Conservation (phyloP, 1,140 invertebrate species). For the Microplitis mediator region DNA sequence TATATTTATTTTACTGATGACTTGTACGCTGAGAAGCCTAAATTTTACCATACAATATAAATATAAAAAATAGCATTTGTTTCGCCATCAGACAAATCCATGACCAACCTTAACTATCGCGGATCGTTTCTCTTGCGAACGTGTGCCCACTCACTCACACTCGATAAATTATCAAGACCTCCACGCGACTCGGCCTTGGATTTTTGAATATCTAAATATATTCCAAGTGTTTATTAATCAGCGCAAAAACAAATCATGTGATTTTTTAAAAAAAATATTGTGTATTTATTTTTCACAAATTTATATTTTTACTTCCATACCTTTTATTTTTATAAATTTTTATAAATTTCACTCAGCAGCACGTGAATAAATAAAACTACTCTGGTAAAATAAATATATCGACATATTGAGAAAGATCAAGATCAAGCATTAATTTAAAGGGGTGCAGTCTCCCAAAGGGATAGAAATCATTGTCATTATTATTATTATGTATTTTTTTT, state of each 20-base stretch:
- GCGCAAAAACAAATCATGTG: background rate
- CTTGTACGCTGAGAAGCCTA: no score
- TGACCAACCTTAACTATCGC: constrained; percentile 18
- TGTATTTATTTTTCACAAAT: background rate
- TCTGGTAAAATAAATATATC: background rate
- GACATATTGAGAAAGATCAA: background rate
- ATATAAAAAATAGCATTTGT: background rate
- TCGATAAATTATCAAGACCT: constrained; percentile 30
- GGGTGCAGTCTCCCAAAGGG: no score
- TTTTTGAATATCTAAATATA: constrained; percentile 18
- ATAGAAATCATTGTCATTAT: no score
- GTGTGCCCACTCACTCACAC: constrained; percentile 9
- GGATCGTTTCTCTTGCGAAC: constrained; percentile 3
- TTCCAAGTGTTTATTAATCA: background rate
- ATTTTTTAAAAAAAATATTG: background rate
- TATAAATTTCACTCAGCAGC: no score
- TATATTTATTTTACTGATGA: no score
- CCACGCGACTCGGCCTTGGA: constrained; percentile 13
- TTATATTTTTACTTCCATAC: background rate
- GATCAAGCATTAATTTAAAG: no score
- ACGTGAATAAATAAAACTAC: no score
- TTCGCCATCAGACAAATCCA: background rate
- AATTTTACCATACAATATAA: background rate
- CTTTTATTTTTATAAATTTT: no score
- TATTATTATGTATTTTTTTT: no score